A percentile compares a stretch with the other conserved stretches of the same genome.
Conservation (phyloP, 2,888 invertebrate species). For the Eilema sororculum region DNA sequence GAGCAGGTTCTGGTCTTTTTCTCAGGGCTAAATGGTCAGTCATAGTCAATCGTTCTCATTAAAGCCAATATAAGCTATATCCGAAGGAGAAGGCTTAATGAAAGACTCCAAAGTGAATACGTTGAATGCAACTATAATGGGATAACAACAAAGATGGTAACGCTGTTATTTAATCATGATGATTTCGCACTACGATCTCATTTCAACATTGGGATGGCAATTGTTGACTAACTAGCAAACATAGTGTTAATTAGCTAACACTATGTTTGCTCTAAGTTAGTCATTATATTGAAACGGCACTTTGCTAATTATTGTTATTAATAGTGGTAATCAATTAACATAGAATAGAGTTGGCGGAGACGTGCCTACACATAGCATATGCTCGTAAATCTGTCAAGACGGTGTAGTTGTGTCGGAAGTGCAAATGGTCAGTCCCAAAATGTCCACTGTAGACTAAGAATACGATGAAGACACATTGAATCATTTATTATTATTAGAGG, state of each 20-base stretch:
- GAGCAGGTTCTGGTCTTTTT: too few relatives aligned
- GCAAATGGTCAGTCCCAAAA: background rate
- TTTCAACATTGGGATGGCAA: background rate
- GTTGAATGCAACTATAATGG: too few relatives aligned
- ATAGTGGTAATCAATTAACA: conserved; percentile 2
- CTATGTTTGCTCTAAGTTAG: background rate
- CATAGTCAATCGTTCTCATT: too few relatives aligned
- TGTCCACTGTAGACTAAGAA: background rate
- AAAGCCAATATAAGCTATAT: too few relatives aligned
- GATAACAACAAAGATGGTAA: too few relatives aligned
- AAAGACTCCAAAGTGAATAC: too few relatives aligned
- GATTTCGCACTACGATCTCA: background rate
- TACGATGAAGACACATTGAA: background rate
- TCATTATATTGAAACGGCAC: background rate
- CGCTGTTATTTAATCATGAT: too few relatives aligned
- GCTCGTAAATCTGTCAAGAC: background rate
- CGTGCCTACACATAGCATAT: background rate
- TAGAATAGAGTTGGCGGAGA: background rate
- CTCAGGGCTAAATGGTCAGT: too few relatives aligned
- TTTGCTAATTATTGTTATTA: background rate
- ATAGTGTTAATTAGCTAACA: too few relatives aligned
- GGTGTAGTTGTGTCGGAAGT: background rate
- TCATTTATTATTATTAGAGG: too few relatives aligned
- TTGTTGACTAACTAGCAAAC: too few relatives aligned
- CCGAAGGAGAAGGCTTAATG: too few relatives aligned